Evolutionary conservation across 1,140 invertebrate genomes (phyloP), one percentile per base, ranked within the genome.

Genomic region (Wasmannia auropunctata): DNA sequence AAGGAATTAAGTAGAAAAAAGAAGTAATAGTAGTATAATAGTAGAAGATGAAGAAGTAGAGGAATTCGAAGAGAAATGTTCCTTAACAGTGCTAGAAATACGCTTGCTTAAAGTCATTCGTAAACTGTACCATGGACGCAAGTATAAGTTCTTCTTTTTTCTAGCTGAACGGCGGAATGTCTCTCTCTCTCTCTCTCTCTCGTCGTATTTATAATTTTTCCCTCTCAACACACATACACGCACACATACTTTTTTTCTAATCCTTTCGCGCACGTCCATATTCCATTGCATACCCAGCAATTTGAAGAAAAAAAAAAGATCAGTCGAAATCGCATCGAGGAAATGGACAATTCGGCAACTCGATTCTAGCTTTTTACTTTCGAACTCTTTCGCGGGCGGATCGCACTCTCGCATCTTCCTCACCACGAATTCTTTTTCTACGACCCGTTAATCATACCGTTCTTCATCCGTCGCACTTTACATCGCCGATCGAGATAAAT

Each of bases 111-210:
- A 88, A 81, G 31, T 79, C 74, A 49, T 63, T 90, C 84, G 70
- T 88, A 85, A 91, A 86, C 60, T 43, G 84, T 88, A 91, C 22
- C 87, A 74, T 91, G 90, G 90, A 91, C 90, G 90, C 89, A 91
- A 91, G 90, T 81, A 77, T 46, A 46, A n/a, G 72, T 90, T 85
- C 74, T 86, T 80, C 19, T 28, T 72, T 80, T 69, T 65, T 88
- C 81, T 85, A 90, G 67, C 56, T 65, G 87, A 90, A 87, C 58
- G 69, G 46, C 87, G 80, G 85, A 91, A 85, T 60, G 54, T 79
- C 72, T 67, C n/a, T n/a, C n/a, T n/a, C n/a, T n/a, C n/a, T n/a
- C n/a, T n/a, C n/a, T n/a, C n/a, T n/a, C n/a, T n/a, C 72, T 74
- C 69, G 40, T 77, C 37, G 37, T 77, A 85, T 84, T 60, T 62